Evolutionary conservation across 2,888 invertebrate genomes (phyloP), one percentile per base, ranked within the genome.

Genomic region (Sepiola atlantica): DNA sequence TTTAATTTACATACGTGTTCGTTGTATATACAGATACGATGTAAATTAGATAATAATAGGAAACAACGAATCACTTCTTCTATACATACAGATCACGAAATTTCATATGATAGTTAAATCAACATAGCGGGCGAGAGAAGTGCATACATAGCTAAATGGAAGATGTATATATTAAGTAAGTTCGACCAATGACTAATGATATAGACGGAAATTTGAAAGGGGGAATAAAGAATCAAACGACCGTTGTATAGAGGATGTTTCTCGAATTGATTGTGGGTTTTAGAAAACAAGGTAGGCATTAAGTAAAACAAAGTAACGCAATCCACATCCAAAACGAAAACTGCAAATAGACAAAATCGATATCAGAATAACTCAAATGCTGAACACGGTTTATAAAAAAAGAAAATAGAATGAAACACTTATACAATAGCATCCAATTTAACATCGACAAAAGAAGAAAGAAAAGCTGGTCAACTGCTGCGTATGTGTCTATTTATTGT

Each of bases 331-430:
- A 32, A 4, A 32, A 24, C 20, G 77, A 21, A 32, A 77, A 32
- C 77, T 77, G 77, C n/a, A 77, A 77, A 77, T 77, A 77, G 32
- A 77, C n/a, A n/a, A 77, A 77, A 77, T 77, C 77, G 77, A 77
- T 77, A 77, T 32, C 77, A 32, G 77, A 77, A 77, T 77, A 16
- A 32, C 77, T 77, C 32, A 77, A 77, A 77, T 32, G n/a, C 77
- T 77, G n/a, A 16, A 32, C 77, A n/a, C 12, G n/a, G n/a, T 77
- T 61, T n/a, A 12, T 1, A 77, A 77, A 32, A 32, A 77, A 28
- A 77, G 12, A 1, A 28, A 28, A n/a, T 0, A 77, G 1, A 77
- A 45, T 45, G n/a, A 77, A 77, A 77, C 6, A 77, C n/a, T 4
- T 8, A 21, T 6, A 21, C 20, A 61, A 61, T 8, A 45, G 45